Evolutionary conservation across 1,140 invertebrate species (phyloP).

Genomic region (Bombus balteatus): DNA sequence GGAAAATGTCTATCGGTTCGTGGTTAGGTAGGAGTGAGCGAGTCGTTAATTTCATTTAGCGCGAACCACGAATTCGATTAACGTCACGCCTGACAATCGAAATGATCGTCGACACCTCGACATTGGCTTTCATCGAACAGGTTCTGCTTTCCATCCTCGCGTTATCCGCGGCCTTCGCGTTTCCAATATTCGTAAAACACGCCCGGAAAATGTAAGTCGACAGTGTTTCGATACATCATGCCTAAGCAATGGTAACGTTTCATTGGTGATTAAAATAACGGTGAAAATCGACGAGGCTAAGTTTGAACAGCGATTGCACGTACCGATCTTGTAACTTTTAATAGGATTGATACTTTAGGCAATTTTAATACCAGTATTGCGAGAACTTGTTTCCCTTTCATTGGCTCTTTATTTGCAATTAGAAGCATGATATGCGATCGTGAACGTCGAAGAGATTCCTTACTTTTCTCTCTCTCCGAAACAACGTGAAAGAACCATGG

Average conservation of each 20-base stretch:
- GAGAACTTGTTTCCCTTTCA: not conserved
- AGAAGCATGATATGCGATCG: not conserved
- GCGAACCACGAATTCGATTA: constrained; percentile 78
- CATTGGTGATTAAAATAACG: not conserved
- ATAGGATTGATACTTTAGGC: not conserved
- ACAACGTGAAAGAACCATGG: too few relatives aligned
- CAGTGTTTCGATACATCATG: not conserved
- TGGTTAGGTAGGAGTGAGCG: constrained; percentile 62
- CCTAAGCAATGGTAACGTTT: not conserved
- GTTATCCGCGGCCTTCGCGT: not conserved
- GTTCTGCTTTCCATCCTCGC: constrained; percentile 34
- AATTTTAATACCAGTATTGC: not conserved
- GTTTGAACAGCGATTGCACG: not conserved
- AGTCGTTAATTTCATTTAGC: constrained; percentile 79
- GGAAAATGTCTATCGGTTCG: constrained; percentile 32
- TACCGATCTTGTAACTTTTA: not conserved
- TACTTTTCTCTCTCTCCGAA: not conserved
- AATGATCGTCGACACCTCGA: constrained; percentile 72
- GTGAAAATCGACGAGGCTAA: too few relatives aligned
- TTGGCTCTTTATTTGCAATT: not conserved
- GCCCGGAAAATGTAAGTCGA: too few relatives aligned
- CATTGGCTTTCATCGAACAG: constrained; percentile 31
- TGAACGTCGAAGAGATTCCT: not conserved
- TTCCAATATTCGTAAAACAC: constrained; percentile 28
- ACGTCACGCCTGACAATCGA: constrained; percentile 76